phyloP scores from a whole-genome alignment of 2,797 vertebrate genomes.

The Rhyacichthys aspro region DNA sequence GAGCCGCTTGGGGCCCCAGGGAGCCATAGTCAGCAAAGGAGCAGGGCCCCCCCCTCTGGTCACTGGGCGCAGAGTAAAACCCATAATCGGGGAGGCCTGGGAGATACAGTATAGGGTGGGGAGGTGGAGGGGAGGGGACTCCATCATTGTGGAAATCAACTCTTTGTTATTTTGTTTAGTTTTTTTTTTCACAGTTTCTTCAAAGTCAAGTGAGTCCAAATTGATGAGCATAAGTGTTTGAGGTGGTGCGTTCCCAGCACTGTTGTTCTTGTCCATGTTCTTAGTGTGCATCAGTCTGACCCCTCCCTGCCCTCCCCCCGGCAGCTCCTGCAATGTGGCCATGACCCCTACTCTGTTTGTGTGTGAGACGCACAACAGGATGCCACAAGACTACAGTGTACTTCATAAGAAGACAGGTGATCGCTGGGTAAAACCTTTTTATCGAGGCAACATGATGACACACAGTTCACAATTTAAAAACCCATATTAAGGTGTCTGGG shows the following conservation, averaged over 20 bases:
- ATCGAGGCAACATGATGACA: constrained; percentile 4
- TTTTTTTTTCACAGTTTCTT: constrained; percentile 54
- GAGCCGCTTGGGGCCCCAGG: constrained; percentile 88
- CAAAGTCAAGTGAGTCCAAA: constrained; percentile 73
- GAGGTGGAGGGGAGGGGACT: constrained; percentile 74
- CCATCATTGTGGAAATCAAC: constrained; percentile 82
- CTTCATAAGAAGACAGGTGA: constrained; percentile 3
- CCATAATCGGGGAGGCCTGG: constrained; percentile 88
- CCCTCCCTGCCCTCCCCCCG: constrained; percentile 68
- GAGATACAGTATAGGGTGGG: constrained; percentile 81
- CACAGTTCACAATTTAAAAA: constrained; percentile 3
- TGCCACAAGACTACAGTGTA: neutral
- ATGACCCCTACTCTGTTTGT: constrained; percentile 49
- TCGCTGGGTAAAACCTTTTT: too few species aligned
- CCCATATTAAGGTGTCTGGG: constrained; percentile 4
- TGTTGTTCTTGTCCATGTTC: constrained; percentile 44
- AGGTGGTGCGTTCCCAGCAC: constrained; percentile 42
- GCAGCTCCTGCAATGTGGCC: constrained; percentile 64
- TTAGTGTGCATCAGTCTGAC: constrained; percentile 51
- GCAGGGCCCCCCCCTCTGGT: constrained; percentile 88
- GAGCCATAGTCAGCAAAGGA: constrained; percentile 90
- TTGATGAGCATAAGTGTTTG: constrained; percentile 54
- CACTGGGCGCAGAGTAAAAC: constrained; percentile 90
- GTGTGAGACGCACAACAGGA: constrained; percentile 38
- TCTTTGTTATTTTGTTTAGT: constrained; percentile 1